phyloP scores from a whole-genome alignment of 2,113 vertebrate genomes.

The Pipa parva region DNA sequence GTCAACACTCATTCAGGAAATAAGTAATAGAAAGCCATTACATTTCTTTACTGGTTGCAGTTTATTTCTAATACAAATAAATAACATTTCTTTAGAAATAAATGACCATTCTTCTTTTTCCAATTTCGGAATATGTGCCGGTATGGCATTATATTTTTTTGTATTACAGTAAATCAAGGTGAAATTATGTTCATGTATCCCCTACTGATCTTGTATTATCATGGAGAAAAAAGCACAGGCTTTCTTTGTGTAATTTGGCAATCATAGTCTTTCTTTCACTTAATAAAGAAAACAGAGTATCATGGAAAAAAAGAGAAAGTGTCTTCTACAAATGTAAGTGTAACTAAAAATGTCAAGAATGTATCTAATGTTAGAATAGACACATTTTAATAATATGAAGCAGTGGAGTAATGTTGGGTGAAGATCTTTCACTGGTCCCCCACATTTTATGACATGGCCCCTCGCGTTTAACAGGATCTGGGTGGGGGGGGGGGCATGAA shows the following conservation, averaged over 20 bases:
- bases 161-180: conserved; percentile 52
- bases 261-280: conserved; percentile 45
- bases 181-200: conserved; percentile 51
- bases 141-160: not conserved
- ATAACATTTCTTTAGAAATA: conserved; percentile 9
- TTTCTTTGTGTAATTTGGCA: conserved; percentile 52
- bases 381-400: no score
- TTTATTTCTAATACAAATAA: conserved; percentile 13
- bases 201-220: conserved; percentile 50
- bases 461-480: no score
- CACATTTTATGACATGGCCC: no score
- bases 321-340: conserved; percentile 50
- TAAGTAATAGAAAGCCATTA: not conserved
- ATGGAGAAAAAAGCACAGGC: conserved; percentile 42
- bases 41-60: not conserved
- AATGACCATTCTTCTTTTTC: conserved; percentile 14
- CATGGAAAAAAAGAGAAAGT: conserved; percentile 45
- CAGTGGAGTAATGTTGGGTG: no score
- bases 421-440: no score
- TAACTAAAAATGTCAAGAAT: conserved; percentile 45
- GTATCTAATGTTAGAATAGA: no score
- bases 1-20: not conserved
- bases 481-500: no score
- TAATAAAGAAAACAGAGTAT: conserved; percentile 48
- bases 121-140: conserved; percentile 25